These are phyloP conservation scores for Pristionchus mayeri DNA, from an alignment of 2,888 invertebrate genomes.

Conservation along the genomic window DNA sequence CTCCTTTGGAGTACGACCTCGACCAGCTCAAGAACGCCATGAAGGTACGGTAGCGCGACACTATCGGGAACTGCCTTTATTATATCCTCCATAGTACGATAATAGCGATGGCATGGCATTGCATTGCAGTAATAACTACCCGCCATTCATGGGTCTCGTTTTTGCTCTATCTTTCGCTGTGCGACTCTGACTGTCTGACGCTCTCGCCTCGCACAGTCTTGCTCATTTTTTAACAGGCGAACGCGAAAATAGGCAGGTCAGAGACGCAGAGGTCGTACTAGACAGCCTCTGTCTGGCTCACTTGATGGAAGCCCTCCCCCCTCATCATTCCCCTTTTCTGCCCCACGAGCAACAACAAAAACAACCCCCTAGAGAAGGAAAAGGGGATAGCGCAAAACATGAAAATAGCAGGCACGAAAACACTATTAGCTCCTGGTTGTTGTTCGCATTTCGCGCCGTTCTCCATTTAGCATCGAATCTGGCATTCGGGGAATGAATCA, in stretches of 20 bases:
- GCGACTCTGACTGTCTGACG: not conserved
- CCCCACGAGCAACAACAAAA: not conserved
- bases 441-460: not conserved
- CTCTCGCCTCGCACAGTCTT: not conserved
- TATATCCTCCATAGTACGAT: not conserved
- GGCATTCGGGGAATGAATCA: not conserved
- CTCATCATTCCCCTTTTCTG: not conserved
- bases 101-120: not conserved
- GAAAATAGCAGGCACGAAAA: not conserved
- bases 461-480: not conserved
- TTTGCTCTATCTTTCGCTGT: not conserved
- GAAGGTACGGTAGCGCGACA: conserved; percentile 57
- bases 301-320: not conserved
- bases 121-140: not conserved
- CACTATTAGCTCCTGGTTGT: conserved; percentile 3
- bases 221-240: not conserved
- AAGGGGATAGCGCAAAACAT: not conserved
- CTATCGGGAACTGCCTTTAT: conserved; percentile 14
- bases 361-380: not conserved
- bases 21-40: conserved; percentile 77
- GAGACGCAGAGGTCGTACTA: conserved; percentile 5
- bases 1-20: conserved; percentile 77
- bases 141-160: not conserved
- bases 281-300: not conserved
- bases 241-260: not conserved